Percentiles rank a stretch among this genome's conserved stretches.
Conservation (phyloP, 2,888 invertebrate genomes). For the Cryptophagus acutangulus region DNA sequence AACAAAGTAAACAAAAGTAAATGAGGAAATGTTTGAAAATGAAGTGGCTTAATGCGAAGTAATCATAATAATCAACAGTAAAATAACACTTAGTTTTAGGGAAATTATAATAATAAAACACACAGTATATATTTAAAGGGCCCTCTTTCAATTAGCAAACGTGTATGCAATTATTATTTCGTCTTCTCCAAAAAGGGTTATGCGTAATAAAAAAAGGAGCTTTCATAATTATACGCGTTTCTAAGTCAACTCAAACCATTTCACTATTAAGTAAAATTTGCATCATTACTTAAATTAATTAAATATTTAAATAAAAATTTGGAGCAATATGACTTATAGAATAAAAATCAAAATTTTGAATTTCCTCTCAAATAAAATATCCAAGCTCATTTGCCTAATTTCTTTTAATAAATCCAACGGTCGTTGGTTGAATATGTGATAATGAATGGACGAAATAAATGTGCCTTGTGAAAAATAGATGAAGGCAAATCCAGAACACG, state of each 20-base stretch:
- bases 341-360: too few species aligned
- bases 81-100: slow-evolving; percentile 36
- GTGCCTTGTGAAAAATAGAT: too few species aligned
- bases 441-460: too few species aligned
- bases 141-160: slow-evolving; percentile 41
- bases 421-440: too few species aligned
- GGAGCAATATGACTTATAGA: too few species aligned
- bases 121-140: slow-evolving; percentile 35
- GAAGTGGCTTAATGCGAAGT: slow-evolving; percentile 16
- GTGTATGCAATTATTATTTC: slow-evolving; percentile 43
- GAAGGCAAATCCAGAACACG: too few species aligned
- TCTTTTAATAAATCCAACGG: too few species aligned
- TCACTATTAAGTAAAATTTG: neutral
- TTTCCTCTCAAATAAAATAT: too few species aligned
- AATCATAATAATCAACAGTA: slow-evolving; percentile 34
- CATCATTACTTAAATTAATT: neutral
- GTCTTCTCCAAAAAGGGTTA: slow-evolving; percentile 44
- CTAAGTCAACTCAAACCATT: too few species aligned
- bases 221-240: slow-evolving; percentile 44
- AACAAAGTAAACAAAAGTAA: too few species aligned
- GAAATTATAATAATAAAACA: slow-evolving; percentile 42
- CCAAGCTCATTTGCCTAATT: too few species aligned
- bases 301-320: slow-evolving; percentile 1
- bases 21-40: slow-evolving; percentile 11
- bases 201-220: slow-evolving; percentile 44